Conservation (phyloP, 2,797 vertebrate genomes). For the Hybognathus amarus region DNA sequence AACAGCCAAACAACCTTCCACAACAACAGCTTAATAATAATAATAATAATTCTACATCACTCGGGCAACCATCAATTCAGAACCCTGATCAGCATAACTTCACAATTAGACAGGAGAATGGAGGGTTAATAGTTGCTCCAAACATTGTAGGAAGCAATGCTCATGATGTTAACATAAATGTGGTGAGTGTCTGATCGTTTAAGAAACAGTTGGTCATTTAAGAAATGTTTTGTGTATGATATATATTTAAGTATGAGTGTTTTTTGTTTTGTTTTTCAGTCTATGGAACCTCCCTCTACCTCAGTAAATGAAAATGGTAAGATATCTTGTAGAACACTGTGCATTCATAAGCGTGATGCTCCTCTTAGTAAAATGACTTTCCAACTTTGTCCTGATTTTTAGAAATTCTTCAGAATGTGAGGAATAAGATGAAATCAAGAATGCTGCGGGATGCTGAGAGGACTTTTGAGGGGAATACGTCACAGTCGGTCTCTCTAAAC, state of each 20-base stretch:
- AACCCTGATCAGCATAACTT: too few relatives aligned
- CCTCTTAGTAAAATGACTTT: background rate
- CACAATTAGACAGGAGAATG: background rate
- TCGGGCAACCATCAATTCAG: background rate
- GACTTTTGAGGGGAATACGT: background rate
- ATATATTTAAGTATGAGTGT: background rate
- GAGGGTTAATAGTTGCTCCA: background rate
- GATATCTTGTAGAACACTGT: background rate
- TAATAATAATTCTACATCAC: constrained; percentile 2
- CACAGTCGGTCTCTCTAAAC: background rate
- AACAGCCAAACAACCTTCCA: background rate
- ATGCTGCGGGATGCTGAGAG: rapidly evolving
- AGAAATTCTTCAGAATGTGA: background rate
- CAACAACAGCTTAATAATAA: background rate
- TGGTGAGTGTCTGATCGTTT: background rate
- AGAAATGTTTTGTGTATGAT: background rate
- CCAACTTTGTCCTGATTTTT: background rate
- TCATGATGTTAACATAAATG: background rate
- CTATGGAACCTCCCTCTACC: background rate
- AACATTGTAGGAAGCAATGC: rapidly evolving
- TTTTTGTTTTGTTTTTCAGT: background rate
- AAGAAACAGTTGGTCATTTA: background rate
- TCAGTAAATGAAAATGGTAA: background rate
- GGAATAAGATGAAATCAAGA: background rate
- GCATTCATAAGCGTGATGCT: background rate